Evolutionary conservation across 2,888 invertebrate species (phyloP).

Genomic region (Troilus luridus): DNA sequence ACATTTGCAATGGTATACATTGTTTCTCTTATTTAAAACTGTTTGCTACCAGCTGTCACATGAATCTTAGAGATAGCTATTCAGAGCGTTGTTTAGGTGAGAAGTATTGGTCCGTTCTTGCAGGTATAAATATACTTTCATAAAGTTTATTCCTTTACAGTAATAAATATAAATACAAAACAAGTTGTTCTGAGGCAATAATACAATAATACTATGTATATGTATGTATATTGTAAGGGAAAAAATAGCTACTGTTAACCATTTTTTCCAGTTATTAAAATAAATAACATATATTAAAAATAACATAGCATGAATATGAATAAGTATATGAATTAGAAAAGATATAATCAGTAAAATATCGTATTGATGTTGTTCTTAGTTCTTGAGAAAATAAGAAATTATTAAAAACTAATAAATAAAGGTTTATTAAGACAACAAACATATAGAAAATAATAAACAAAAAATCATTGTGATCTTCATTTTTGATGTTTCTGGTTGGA

Average conservation of each 20-base stretch:
- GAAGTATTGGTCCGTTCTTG: not conserved
- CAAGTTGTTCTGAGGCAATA: not conserved
- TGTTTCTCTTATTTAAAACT: not conserved
- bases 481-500: too few relatives aligned
- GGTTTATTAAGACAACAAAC: too few relatives aligned
- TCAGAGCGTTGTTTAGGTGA: not conserved
- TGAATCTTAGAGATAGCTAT: not conserved
- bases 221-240: not conserved
- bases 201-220: not conserved
- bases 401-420: too few relatives aligned
- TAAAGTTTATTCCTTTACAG: not conserved
- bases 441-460: too few relatives aligned
- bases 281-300: too few relatives aligned
- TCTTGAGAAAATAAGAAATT: too few relatives aligned
- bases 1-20: not conserved
- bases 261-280: too few relatives aligned
- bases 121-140: not conserved
- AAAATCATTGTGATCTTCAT: too few relatives aligned
- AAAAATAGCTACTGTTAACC: not conserved
- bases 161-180: not conserved
- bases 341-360: too few relatives aligned
- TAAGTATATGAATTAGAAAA: too few relatives aligned
- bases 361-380: too few relatives aligned
- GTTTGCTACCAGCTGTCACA: constrained; percentile 10
- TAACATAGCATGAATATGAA: too few relatives aligned